Conservation (phyloP, 2,113 vertebrate species). For the Telmatochromis brichardi region DNA sequence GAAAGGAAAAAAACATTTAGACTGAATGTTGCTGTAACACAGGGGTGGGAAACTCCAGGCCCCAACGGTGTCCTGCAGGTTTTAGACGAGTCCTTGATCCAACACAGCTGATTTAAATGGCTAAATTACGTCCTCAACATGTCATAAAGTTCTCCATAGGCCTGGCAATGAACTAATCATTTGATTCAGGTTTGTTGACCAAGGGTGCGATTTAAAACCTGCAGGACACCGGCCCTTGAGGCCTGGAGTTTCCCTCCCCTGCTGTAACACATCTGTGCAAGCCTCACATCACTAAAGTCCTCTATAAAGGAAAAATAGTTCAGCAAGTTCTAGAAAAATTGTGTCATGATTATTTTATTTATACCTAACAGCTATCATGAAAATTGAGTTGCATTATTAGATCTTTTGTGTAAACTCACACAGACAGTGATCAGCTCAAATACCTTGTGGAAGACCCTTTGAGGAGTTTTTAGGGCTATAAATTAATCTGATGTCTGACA, state of each 20-base stretch:
- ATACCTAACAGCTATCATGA: neutral
- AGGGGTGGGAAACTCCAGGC: neutral
- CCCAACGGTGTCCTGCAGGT: neutral
- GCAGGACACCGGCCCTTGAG: neutral
- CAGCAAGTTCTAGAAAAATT: neutral
- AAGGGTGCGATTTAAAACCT: neutral
- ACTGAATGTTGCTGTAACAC: neutral
- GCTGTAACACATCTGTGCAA: neutral
- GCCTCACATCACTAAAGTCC: neutral
- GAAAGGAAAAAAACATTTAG: rapidly evolving
- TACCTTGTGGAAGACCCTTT: rapidly evolving
- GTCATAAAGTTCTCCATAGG: neutral
- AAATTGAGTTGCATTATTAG: neutral
- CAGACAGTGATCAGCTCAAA: neutral
- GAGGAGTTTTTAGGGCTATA: neutral
- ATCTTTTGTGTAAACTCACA: neutral
- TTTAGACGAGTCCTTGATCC: neutral
- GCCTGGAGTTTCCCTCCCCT: rapidly evolving
- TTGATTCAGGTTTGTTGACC: neutral
- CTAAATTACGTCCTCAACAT: neutral
- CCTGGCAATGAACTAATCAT: neutral
- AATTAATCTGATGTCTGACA: neutral
- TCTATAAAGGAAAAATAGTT: neutral
- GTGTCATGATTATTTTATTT: neutral
- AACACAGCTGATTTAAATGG: neutral